These are phyloP conservation scores for Bombus superbus DNA, from an alignment of 1,140 invertebrate species.

Conservation along the genomic window DNA sequence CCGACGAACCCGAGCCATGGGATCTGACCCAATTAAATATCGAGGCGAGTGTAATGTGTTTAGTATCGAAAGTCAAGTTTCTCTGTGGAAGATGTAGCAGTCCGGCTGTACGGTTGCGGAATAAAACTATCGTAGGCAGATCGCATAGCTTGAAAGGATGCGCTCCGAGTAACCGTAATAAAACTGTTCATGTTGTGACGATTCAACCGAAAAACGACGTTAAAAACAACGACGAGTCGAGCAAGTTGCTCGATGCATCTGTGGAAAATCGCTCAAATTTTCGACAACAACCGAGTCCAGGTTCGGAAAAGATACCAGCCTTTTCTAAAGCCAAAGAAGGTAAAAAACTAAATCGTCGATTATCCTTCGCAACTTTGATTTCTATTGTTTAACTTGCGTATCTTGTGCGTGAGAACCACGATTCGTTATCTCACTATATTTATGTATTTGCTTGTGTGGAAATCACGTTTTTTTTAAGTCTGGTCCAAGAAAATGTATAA, in stretches of 20 bases:
- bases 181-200: slow-evolving; percentile 75
- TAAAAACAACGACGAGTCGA: slow-evolving; percentile 77
- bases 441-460: neutral
- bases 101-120: slow-evolving; percentile 86
- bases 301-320: slow-evolving; percentile 68
- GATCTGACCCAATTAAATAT: slow-evolving; percentile 95
- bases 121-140: slow-evolving; percentile 78
- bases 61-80: slow-evolving; percentile 91
- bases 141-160: slow-evolving; percentile 76
- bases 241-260: slow-evolving; percentile 73
- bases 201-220: slow-evolving; percentile 79
- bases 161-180: slow-evolving; percentile 69
- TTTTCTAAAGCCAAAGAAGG: slow-evolving; percentile 80
- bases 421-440: neutral
- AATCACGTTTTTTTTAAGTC: neutral
- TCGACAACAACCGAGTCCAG: slow-evolving; percentile 63
- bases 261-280: slow-evolving; percentile 49
- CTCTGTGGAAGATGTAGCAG: slow-evolving; percentile 88
- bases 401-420: neutral
- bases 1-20: slow-evolving; percentile 93
- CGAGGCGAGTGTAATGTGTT: slow-evolving; percentile 93
- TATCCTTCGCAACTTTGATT: too few species aligned
- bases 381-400: neutral
- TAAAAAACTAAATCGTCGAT: slow-evolving; percentile 30
- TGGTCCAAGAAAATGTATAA: neutral